Percentiles rank a stretch among this genome's conserved stretches.
phyloP scores from a whole-genome alignment of 2,113 vertebrate genomes.

The Pica pica region DNA sequence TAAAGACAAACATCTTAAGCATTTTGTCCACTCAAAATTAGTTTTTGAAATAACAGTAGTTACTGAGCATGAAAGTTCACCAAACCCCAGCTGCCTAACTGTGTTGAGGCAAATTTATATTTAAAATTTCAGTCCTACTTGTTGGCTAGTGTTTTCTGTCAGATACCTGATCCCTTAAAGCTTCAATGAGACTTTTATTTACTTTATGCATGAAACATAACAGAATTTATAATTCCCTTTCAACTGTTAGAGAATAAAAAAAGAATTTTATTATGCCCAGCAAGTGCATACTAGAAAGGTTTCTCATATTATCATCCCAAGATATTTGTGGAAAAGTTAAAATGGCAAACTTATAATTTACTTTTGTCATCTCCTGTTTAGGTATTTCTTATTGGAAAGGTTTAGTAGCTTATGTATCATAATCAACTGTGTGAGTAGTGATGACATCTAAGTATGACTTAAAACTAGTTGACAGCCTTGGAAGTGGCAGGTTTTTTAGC shows the following conservation, averaged over 20 bases:
- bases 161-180: not conserved
- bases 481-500: not conserved
- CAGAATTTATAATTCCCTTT: not conserved
- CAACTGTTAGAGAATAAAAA: not conserved
- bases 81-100: not conserved
- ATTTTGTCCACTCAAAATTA: not conserved
- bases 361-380: not conserved
- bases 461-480: not conserved
- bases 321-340: not conserved
- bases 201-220: not conserved
- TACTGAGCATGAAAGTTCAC: not conserved
- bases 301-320: not conserved
- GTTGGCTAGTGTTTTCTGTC: not conserved
- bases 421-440: not conserved
- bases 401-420: not conserved
- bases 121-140: not conserved
- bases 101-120: not conserved
- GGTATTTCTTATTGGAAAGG: not conserved
- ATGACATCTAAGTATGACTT: not conserved
- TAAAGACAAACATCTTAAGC: not conserved
- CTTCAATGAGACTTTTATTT: not conserved
- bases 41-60: not conserved
- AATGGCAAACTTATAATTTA: not conserved
- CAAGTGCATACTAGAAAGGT: not conserved
- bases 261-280: not conserved